Base-by-base conservation (phyloP, 2,113 vertebrate genomes). In the Rhagologus leucostigma region DNA sequence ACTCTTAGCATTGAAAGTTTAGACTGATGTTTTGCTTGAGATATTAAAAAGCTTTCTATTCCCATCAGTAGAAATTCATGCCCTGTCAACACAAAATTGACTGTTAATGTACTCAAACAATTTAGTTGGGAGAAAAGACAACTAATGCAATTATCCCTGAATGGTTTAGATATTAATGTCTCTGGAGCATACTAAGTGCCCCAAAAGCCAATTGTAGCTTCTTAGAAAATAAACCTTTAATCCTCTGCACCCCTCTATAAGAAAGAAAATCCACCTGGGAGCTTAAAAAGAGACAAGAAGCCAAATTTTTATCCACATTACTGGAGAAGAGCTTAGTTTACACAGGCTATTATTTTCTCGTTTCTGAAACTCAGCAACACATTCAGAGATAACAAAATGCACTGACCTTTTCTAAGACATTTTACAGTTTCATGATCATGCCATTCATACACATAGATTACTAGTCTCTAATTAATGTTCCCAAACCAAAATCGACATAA, bases 81-180 rank as follows among this genome's bases (percentile, higher is more conserved):
- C 84, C 84, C 84, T 89, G 86, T 96, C 96, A 97, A 96, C 75
- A 96, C 80, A 95, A 97, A 95, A 96, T 89, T 95, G 91, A 95
- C 88, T 96, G 95, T 91, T 96, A 96, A 97, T 59, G 71, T 93
- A 76, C 52, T 84, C 74, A 73, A 84, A 93, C 91, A 91, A 94
- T 89, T 86, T 95, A 91, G 64, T 42, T 79, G 87, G 19, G 37
- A 96, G 94, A 94, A 95, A 84, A 95, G 94, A 80, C 62, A 95
- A 84, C 94, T 94, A 95, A 93, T 84, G 83, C 67, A 92, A 97
- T 93, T 83, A 91, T 49, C 71, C 74, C 81, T 78, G 94, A 93
- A 76, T 57, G 42, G 84, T 95, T 92, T 47, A 74, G 94, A 90
- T 95, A 94, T 87, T 70, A 95, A 90, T 52, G 69, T 77, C 93